phyloP scores from a whole-genome alignment of 2,888 invertebrate species.

The Ptychoptera contaminata region DNA sequence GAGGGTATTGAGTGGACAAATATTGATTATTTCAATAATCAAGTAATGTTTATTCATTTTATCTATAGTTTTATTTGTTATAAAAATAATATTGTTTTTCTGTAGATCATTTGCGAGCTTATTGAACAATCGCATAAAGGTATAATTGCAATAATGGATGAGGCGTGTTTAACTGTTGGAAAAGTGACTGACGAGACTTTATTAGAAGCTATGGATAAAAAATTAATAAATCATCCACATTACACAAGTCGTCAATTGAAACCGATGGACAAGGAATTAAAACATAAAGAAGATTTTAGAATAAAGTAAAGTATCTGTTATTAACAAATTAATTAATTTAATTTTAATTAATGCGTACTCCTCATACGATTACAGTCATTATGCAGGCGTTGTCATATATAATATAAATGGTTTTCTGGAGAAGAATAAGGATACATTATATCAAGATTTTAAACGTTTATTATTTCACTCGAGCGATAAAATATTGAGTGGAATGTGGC shows the following conservation, averaged over 20 bases:
- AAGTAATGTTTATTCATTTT: constrained; percentile 31
- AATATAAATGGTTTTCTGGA: constrained; percentile 82
- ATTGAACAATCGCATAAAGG: constrained; percentile 90
- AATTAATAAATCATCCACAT: constrained; percentile 70
- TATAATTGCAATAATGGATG: constrained; percentile 85
- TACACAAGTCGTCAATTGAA: constrained; percentile 76
- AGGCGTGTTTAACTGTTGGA: constrained; percentile 91
- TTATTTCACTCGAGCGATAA: constrained; percentile 67
- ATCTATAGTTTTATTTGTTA: not conserved
- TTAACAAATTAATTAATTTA: not conserved
- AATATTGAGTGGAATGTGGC: constrained; percentile 83
- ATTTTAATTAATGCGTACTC: constrained; percentile 13
- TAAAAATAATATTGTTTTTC: not conserved
- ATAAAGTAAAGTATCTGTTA: constrained; percentile 37
- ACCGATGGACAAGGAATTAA: constrained; percentile 64
- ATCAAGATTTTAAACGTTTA: constrained; percentile 91
- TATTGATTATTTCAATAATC: constrained; percentile 94
- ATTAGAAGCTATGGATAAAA: constrained; percentile 84
- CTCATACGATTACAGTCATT: constrained; percentile 43
- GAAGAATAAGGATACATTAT: constrained; percentile 92
- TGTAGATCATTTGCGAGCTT: constrained; percentile 71
- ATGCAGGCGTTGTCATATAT: constrained; percentile 94
- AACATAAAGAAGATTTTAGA: constrained; percentile 64
- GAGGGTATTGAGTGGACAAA: constrained; percentile 95
- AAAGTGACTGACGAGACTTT: constrained; percentile 74